These are phyloP conservation scores for Lacanobia wlatinum DNA, from an alignment of 2,888 invertebrate species.

Conservation along the genomic window DNA sequence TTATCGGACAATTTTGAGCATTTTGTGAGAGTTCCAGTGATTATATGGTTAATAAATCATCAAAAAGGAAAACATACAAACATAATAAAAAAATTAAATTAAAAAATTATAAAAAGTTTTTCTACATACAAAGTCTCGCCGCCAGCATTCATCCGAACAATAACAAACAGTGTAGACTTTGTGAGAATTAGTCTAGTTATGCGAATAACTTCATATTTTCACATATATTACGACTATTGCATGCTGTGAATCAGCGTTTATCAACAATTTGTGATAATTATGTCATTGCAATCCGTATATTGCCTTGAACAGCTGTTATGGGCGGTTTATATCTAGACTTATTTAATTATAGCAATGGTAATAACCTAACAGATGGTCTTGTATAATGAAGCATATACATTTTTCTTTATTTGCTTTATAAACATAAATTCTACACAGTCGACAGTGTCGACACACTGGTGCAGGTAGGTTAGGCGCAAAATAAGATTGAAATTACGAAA, in stretches of 20 bases:
- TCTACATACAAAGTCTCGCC: too few species aligned
- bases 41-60: too few species aligned
- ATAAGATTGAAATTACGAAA: too few species aligned
- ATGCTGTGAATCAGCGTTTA: slow-evolving; percentile 22
- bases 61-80: too few species aligned
- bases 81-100: too few species aligned
- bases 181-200: slow-evolving; percentile 4
- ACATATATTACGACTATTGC: neutral
- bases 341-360: slow-evolving; percentile 12
- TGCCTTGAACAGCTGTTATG: slow-evolving; percentile 37
- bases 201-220: slow-evolving; percentile 5
- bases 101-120: too few species aligned
- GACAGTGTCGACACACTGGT: too few species aligned
- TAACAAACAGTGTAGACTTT: neutral
- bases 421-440: too few species aligned
- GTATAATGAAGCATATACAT: neutral
- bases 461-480: too few species aligned
- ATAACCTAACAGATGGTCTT: slow-evolving; percentile 27
- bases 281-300: slow-evolving; percentile 45
- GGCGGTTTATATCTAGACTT: slow-evolving; percentile 27
- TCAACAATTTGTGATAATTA: slow-evolving; percentile 25
- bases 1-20: too few species aligned
- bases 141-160: neutral
- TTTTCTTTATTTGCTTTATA: neutral
- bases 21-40: too few species aligned